Evolutionary conservation across 2,797 vertebrate species (phyloP).

Genomic region (Peromyscus eremicus): DNA sequence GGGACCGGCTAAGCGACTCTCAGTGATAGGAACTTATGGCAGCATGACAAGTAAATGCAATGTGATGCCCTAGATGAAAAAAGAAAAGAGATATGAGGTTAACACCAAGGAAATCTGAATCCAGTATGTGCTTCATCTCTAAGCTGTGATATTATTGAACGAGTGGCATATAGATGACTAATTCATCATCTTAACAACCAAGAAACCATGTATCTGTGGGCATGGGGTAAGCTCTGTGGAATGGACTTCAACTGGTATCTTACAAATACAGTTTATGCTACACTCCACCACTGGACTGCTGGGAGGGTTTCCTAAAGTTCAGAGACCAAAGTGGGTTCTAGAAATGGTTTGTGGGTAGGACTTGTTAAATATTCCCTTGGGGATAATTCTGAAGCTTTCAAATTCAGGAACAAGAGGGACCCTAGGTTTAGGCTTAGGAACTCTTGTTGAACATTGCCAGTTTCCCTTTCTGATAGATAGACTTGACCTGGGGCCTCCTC

Average conservation of each 20-base stretch:
- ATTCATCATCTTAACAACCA: background rate
- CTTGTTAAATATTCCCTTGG: background rate
- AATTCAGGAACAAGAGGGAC: background rate
- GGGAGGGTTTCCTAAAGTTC: background rate
- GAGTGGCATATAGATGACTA: background rate
- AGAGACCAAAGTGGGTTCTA: background rate
- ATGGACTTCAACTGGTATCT: background rate
- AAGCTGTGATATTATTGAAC: background rate
- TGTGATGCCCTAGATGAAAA: background rate
- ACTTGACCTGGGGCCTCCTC: background rate
- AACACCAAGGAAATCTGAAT: background rate
- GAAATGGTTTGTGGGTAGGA: background rate
- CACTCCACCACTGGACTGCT: background rate
- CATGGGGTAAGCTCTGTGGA: background rate
- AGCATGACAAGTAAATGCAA: no score
- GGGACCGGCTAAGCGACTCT: background rate
- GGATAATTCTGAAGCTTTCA: background rate
- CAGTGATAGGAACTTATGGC: background rate
- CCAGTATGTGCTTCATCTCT: background rate
- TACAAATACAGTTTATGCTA: background rate
- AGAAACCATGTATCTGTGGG: background rate
- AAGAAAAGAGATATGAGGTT: background rate
- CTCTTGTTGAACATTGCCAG: background rate
- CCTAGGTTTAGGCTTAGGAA: background rate
- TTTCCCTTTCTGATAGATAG: background rate